These are phyloP conservation scores for Acleris sparsana DNA, from an alignment of 2,888 invertebrate genomes.

Conservation along the genomic window DNA sequence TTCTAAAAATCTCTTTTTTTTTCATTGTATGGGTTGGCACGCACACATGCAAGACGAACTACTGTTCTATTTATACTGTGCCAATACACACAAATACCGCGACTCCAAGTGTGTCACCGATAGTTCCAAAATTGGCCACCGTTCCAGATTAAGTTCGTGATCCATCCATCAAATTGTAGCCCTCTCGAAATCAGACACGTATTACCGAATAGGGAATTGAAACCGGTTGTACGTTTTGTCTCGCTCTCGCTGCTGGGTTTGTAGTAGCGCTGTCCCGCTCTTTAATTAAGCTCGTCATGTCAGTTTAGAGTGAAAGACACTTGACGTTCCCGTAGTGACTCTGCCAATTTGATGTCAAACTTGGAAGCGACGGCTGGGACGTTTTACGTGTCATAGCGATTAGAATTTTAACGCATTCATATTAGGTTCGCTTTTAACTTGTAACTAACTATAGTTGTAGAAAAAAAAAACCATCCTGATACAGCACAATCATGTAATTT, in stretches of 20 bases:
- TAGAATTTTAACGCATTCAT: background rate
- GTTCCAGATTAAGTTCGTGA: constrained; percentile 26
- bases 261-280: constrained; percentile 45
- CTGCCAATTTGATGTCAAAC: constrained; percentile 69
- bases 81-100: background rate
- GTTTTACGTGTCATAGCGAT: constrained; percentile 39
- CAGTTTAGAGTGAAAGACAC: constrained; percentile 66
- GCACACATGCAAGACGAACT: too few species aligned
- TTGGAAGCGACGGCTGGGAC: constrained; percentile 50
- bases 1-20: too few species aligned
- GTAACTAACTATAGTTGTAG: too few species aligned
- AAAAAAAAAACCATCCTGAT: too few species aligned
- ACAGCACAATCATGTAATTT: too few species aligned
- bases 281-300: constrained; percentile 61
- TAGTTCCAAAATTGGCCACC: constrained; percentile 21
- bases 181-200: constrained; percentile 35
- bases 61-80: too few species aligned
- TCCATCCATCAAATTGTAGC: constrained; percentile 33
- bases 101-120: background rate
- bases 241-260: constrained; percentile 34
- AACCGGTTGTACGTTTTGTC: constrained; percentile 32
- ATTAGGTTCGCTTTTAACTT: too few species aligned
- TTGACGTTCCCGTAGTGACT: constrained; percentile 66
- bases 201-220: constrained; percentile 36
- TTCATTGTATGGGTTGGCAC: too few species aligned